Base-by-base conservation (phyloP, 64 coral and sea anemone genomes). In the Montipora foliosa region DNA sequence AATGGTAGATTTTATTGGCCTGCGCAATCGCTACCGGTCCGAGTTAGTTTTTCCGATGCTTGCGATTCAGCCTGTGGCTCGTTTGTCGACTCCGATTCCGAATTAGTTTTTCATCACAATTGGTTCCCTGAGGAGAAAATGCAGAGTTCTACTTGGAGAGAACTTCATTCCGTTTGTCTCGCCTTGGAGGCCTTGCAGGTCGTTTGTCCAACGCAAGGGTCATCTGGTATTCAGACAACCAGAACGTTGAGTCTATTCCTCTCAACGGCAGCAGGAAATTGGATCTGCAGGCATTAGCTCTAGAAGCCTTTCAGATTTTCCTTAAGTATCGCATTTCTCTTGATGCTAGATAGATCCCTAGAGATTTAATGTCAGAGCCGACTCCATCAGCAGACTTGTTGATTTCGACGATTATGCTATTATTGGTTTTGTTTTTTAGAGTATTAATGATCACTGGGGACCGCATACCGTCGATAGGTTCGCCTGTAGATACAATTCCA, bases 391-490 rank as follows among this genome's bases (percentile, higher is more conserved):
- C 48, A 85, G 85, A n/a, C 60, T 76, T 2, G 44, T 67, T 57
- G 80, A 84, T 57, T 77, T 58, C 19, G 80, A 93, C 12, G 91
- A 87, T 62, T 93, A 93, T 57, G 10, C 81, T 61, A 11, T 92
- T 16, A 70, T 15, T 4, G 81, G 84, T 55, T 66, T 50, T 7
- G 44, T 92, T 0, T 92, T 92, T 78, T 7, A 8, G 10, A 6
- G 20, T 11, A 45, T 92, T 13, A 67, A 92, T 48, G 17, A 7
- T 19, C 24, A 47, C 12, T 92, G 90, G 90, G 81, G 81, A 46
- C 90, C 90, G 5, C 89, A 91, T 44, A 91, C 78, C 7, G 77
- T 95, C 12, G 88, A 95, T 71, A 77, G 68, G 24, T 94, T 94
- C 62, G 85, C 76, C 1, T 94, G 92, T 82, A 46, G 19, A 76